phyloP scores from a whole-genome alignment of 2,797 vertebrate species.

The Parauchenoglanis punctatus region DNA sequence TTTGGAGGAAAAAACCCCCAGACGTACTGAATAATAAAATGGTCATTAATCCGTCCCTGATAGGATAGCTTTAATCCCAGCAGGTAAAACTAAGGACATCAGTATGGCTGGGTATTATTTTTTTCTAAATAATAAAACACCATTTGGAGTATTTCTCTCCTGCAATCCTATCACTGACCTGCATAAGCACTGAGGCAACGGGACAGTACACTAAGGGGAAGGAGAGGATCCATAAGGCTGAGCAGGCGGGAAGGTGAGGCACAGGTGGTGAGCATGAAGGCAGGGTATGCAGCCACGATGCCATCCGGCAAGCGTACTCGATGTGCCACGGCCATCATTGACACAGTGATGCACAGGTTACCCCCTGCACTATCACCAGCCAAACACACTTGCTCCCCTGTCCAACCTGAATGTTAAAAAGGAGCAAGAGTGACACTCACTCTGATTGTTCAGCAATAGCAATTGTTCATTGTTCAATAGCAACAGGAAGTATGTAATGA shows the following conservation, averaged over 20 bases:
- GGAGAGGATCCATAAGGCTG: conserved; percentile 88
- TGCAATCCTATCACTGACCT: conserved; percentile 70
- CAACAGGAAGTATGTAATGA: background rate
- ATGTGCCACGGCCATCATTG: conserved; percentile 83
- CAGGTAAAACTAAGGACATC: background rate
- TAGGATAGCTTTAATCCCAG: background rate
- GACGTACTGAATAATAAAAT: background rate
- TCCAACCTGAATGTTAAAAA: conserved; percentile 76
- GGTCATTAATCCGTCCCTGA: background rate
- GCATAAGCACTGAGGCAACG: conserved; percentile 89
- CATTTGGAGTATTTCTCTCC: background rate
- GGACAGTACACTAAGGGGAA: conserved; percentile 88
- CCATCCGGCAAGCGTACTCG: conserved; percentile 87
- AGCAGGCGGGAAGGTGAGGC: conserved; percentile 90
- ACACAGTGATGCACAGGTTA: conserved; percentile 86
- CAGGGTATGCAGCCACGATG: conserved; percentile 86
- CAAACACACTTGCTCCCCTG: conserved; percentile 85
- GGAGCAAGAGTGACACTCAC: background rate
- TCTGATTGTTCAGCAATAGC: background rate
- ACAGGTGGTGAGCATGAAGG: conserved; percentile 82
- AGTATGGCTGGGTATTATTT: background rate
- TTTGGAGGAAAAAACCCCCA: background rate
- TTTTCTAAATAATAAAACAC: background rate
- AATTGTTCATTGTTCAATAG: too few species aligned
- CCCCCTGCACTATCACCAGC: conserved; percentile 91